Conservation (phyloP, 2,797 vertebrate species). For the Danio kyathit region DNA sequence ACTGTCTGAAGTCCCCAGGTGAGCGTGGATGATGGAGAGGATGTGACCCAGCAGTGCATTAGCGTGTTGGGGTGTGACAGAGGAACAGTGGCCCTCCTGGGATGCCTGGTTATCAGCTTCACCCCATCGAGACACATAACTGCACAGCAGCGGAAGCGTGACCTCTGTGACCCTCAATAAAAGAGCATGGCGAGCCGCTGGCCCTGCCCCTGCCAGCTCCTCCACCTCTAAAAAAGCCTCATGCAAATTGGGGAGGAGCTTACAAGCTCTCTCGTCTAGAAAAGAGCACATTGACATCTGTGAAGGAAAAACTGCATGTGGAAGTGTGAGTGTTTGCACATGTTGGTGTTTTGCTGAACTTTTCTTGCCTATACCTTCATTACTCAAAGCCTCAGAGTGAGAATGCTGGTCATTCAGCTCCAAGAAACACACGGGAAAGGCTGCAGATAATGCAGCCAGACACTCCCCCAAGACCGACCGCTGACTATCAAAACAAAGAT, state of each 20-base stretch:
- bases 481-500: conserved; percentile 78
- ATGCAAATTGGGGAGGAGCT: conserved; percentile 87
- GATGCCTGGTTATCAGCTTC: conserved; percentile 79
- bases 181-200: conserved; percentile 85
- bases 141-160: conserved; percentile 90
- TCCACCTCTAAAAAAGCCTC: conserved; percentile 88
- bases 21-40: conserved; percentile 89
- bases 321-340: neutral
- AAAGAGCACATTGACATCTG: conserved; percentile 81
- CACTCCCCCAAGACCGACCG: conserved; percentile 88
- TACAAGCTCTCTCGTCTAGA: conserved; percentile 82
- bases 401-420: conserved; percentile 88
- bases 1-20: conserved; percentile 88
- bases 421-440: conserved; percentile 93
- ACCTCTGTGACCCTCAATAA: conserved; percentile 88
- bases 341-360: conserved; percentile 5
- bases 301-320: conserved; percentile 33
- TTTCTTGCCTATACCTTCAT: conserved; percentile 76
- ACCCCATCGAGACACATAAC: conserved; percentile 91
- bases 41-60: conserved; percentile 91
- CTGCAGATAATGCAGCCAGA: conserved; percentile 88
- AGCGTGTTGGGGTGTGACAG: conserved; percentile 84
- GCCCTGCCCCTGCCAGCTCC: conserved; percentile 83
- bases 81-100: conserved; percentile 79
- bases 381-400: conserved; percentile 84